These are phyloP conservation scores for Cochlearius cochlearius DNA, from an alignment of 2,113 vertebrate species.

Conservation along the genomic window DNA sequence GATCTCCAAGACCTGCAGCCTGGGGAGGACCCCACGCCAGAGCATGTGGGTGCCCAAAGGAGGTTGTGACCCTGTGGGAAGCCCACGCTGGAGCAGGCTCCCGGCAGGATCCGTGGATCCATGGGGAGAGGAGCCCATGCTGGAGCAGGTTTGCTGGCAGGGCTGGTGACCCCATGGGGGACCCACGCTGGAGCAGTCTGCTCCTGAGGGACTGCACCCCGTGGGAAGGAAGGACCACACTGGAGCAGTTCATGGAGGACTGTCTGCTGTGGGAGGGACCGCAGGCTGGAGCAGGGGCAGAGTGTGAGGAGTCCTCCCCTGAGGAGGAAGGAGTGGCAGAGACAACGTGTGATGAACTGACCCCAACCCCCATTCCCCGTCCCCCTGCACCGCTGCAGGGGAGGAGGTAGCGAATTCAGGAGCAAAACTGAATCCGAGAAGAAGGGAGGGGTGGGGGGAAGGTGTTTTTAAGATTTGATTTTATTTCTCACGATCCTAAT, in stretches of 20 bases:
- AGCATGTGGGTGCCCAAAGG: neutral
- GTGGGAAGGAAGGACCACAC: neutral
- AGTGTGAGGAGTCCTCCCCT: neutral
- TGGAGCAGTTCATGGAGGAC: neutral
- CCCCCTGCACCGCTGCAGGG: fast-evolving
- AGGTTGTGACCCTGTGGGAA: neutral
- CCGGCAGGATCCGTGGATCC: neutral
- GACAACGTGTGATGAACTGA: fast-evolving
- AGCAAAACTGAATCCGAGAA: neutral
- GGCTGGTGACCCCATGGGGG: neutral
- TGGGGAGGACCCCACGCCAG: fast-evolving
- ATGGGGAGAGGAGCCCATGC: fast-evolving
- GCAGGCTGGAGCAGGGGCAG: neutral
- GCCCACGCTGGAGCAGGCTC: fast-evolving
- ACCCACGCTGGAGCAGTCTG: too few species aligned
- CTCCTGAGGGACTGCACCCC: neutral
- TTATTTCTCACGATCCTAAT: neutral
- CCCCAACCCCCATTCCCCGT: fast-evolving
- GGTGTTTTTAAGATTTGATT: neutral
- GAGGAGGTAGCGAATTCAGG: fast-evolving
- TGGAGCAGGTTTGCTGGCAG: neutral
- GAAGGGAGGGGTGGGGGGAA: too few species aligned
- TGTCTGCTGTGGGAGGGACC: neutral
- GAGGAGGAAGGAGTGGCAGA: neutral
- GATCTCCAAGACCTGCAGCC: neutral